phyloP scores from a whole-genome alignment of 2,113 vertebrate genomes.

The Epinephelus lanceolatus region DNA sequence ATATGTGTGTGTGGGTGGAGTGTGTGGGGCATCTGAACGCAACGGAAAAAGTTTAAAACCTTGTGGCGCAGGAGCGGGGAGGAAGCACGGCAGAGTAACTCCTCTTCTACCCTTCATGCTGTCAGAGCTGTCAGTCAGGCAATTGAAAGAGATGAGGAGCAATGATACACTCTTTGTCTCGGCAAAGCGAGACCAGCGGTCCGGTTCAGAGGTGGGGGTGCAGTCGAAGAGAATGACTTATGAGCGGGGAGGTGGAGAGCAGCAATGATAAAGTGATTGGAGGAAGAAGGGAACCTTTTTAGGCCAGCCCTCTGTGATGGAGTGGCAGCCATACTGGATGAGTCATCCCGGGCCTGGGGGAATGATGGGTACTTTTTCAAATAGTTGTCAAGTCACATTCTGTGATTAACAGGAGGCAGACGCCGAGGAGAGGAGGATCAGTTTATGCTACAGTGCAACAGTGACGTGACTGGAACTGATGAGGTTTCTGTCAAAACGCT shows the following conservation, averaged over 20 bases:
- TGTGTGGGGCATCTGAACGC: background rate
- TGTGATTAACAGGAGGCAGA: conserved; percentile 68
- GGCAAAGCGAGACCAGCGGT: conserved; percentile 23
- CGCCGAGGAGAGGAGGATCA: conserved; percentile 36
- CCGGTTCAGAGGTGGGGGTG: conserved; percentile 35
- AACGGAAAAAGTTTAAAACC: conserved; percentile 21
- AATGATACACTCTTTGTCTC: conserved; percentile 41
- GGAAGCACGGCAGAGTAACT: conserved; percentile 22
- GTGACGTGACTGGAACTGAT: conserved; percentile 49
- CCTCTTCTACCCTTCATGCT: conserved; percentile 35
- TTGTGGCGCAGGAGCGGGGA: background rate
- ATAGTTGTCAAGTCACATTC: conserved; percentile 69
- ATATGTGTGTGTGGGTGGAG: background rate
- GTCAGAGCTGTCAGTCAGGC: conserved; percentile 65
- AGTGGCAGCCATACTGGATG: conserved; percentile 74
- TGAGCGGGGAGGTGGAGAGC: conserved; percentile 48
- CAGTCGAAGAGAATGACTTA: conserved; percentile 44
- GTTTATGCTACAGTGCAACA: conserved; percentile 27
- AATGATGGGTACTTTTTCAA: conserved; percentile 70
- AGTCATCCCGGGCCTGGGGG: conserved; percentile 60
- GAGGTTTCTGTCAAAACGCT: conserved; percentile 48
- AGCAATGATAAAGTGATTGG: conserved; percentile 58
- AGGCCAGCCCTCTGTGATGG: conserved; percentile 65
- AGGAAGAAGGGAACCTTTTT: conserved; percentile 45
- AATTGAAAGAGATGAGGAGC: conserved; percentile 48